Conservation (phyloP, 2,888 invertebrate species). For the Lutraria lutraria region DNA sequence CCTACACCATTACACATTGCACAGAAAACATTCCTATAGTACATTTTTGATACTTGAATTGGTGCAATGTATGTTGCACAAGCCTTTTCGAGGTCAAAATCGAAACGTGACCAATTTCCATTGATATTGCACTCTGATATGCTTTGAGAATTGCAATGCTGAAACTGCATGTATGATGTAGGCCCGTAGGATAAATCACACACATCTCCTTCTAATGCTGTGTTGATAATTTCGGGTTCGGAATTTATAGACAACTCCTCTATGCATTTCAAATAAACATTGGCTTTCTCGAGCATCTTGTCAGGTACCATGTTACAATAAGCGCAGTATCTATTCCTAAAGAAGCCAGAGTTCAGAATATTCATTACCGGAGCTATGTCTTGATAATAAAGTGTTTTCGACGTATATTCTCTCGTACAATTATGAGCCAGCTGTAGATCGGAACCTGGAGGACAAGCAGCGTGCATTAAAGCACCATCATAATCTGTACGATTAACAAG, state of each 20-base stretch:
- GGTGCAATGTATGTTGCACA: not conserved
- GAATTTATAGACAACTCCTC: not conserved
- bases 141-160: not conserved
- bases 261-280: not conserved
- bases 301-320: not conserved
- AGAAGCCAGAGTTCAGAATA: not conserved
- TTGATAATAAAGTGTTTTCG: not conserved
- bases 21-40: conserved; percentile 32
- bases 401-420: conserved; percentile 21
- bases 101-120: conserved; percentile 20
- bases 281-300: not conserved
- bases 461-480: not conserved
- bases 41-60: not conserved
- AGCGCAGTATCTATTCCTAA: conserved; percentile 23
- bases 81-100: not conserved
- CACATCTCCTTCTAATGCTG: not conserved
- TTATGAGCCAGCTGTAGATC: not conserved
- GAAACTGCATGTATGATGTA: not conserved
- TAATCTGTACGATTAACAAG: not conserved
- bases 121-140: conserved; percentile 32
- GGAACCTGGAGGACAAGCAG: not conserved
- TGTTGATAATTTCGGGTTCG: not conserved
- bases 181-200: conserved; percentile 5
- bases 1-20: conserved; percentile 33
- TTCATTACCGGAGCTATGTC: not conserved